phyloP scores from a whole-genome alignment of 2,888 invertebrate genomes.

The Erebia epiphron region DNA sequence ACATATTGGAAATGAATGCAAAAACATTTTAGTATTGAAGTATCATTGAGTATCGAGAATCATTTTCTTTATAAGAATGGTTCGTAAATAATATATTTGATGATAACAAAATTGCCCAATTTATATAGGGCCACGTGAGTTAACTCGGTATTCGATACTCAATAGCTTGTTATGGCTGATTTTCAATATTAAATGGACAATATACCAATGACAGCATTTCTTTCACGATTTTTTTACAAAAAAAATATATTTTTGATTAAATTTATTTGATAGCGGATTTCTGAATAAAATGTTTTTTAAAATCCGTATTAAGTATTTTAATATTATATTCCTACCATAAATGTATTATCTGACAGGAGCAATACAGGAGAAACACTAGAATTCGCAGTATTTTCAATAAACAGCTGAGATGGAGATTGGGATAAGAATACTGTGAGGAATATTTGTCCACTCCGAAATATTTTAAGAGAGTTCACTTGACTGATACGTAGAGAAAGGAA shows the following conservation, averaged over 20 bases:
- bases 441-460: slow-evolving; percentile 13
- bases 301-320: too few species aligned
- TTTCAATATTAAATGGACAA: neutral
- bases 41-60: too few species aligned
- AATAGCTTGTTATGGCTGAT: slow-evolving; percentile 2
- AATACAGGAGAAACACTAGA: too few species aligned
- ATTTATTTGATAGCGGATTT: too few species aligned
- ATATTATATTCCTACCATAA: too few species aligned
- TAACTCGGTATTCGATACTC: neutral
- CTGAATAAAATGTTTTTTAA: too few species aligned
- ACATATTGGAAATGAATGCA: neutral
- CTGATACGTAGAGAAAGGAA: slow-evolving; percentile 17
- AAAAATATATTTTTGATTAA: too few species aligned
- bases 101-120: neutral
- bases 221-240: too few species aligned
- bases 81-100: neutral
- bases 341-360: too few species aligned
- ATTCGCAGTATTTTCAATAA: neutral
- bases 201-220: neutral
- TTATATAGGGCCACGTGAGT: neutral
- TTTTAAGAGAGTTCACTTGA: slow-evolving; percentile 13
- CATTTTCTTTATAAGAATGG: too few species aligned
- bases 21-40: too few species aligned
- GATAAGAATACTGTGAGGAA: neutral
- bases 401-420: neutral